Percentiles rank a stretch among this genome's conserved stretches.
Conservation (phyloP, 2,888 invertebrate species). For the Palloptera scutellata region DNA sequence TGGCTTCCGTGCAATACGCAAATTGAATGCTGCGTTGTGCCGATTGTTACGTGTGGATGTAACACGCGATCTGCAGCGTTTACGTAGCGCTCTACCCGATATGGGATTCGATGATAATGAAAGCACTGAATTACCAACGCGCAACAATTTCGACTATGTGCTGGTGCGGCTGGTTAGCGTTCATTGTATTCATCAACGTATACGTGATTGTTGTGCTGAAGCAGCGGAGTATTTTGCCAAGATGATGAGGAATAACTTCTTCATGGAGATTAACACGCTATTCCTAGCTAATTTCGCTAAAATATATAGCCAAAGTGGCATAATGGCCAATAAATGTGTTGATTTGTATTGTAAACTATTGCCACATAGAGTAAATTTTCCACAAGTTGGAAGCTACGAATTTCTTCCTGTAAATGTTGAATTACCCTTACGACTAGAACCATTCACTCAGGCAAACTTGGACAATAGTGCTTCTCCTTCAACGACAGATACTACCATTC, state of each 20-base stretch:
- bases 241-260: conserved; percentile 53
- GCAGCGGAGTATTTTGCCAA: conserved; percentile 53
- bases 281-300: conserved; percentile 55
- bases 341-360: conserved; percentile 48
- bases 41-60: conserved; percentile 56
- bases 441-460: not conserved
- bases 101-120: conserved; percentile 40
- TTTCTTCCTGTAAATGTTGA: conserved; percentile 40
- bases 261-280: conserved; percentile 55
- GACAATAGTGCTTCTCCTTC: not conserved
- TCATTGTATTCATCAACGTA: conserved; percentile 52
- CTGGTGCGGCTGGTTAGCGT: conserved; percentile 51
- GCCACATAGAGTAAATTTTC: conserved; percentile 47
- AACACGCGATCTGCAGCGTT: conserved; percentile 49
- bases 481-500: not conserved
- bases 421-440: conserved; percentile 45
- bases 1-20: conserved; percentile 56
- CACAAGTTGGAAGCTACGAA: conserved; percentile 42
- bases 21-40: conserved; percentile 56
- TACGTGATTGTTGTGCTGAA: conserved; percentile 50
- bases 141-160: conserved; percentile 52
- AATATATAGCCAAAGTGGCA: conserved; percentile 46
- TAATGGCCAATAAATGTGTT: conserved; percentile 45
- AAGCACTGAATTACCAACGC: conserved; percentile 50
- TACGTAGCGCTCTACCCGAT: conserved; percentile 54